Percentiles rank a stretch among this genome's conserved stretches.
These are phyloP conservation scores for Eidolon helvum DNA, from an alignment of 2,113 vertebrate genomes.

Conservation along the genomic window DNA sequence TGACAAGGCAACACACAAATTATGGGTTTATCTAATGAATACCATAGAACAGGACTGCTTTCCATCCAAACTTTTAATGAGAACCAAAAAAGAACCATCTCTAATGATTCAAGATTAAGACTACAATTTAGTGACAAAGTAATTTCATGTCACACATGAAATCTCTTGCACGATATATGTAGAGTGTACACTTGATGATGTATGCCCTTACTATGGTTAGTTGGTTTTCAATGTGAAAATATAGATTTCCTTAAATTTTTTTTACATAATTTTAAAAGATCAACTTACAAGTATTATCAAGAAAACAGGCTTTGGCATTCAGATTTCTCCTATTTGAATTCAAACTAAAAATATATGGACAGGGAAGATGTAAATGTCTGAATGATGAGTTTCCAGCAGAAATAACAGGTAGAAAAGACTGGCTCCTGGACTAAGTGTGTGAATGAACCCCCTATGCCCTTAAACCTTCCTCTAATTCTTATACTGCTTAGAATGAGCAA, in stretches of 20 bases:
- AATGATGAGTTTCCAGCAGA: neutral
- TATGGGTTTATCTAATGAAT: neutral
- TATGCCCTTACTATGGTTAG: neutral
- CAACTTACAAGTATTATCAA: neutral
- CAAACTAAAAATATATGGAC: conserved; percentile 1
- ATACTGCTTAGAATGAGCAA: neutral
- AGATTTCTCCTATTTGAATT: conserved; percentile 1
- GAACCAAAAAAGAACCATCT: neutral
- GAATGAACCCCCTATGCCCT: neutral
- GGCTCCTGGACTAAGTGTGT: neutral
- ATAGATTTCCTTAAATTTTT: conserved; percentile 32
- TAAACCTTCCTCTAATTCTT: neutral
- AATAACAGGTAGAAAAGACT: neutral
- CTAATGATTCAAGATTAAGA: neutral
- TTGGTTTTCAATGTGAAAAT: conserved; percentile 15
- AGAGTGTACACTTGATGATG: neutral
- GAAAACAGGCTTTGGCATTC: conserved; percentile 21
- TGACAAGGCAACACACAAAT: neutral
- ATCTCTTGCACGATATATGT: neutral
- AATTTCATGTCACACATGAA: neutral
- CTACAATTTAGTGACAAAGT: neutral
- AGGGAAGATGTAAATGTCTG: conserved; percentile 1
- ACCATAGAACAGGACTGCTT: neutral
- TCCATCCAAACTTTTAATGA: conserved; percentile 12
- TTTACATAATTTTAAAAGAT: conserved; percentile 15